Evolutionary conservation across 1,140 invertebrate genomes (phyloP).

Genomic region (Argopecten irradians): DNA sequence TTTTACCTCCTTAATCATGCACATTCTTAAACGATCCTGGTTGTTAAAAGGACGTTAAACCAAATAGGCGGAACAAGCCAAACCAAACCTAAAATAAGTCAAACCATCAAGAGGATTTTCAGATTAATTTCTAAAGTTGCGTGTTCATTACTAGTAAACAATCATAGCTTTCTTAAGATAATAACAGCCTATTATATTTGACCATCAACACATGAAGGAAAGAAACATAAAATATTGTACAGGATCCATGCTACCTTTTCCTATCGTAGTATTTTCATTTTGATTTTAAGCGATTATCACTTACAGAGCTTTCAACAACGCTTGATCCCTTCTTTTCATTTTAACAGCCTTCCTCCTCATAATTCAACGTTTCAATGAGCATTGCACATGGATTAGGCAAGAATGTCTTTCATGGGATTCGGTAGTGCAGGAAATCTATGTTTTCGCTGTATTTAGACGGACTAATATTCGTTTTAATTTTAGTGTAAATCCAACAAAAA

Average conservation of each 20-base stretch:
- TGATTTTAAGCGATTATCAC: not conserved
- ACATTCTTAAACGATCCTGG: too few relatives aligned
- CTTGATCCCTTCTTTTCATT: not conserved
- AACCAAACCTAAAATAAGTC: too few relatives aligned
- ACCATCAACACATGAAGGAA: too few relatives aligned
- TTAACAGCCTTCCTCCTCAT: not conserved
- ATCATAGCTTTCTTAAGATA: too few relatives aligned
- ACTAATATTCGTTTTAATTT: conserved; percentile 9
- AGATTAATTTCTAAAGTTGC: too few relatives aligned
- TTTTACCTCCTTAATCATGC: too few relatives aligned
- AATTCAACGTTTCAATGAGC: not conserved
- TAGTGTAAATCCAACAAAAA: conserved; percentile 22
- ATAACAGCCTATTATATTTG: too few relatives aligned
- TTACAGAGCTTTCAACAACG: not conserved
- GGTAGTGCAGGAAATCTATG: conserved; percentile 8
- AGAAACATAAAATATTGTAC: not conserved
- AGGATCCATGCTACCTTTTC: not conserved
- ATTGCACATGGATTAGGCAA: not conserved
- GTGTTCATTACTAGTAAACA: too few relatives aligned
- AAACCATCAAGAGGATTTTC: too few relatives aligned
- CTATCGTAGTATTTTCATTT: not conserved
- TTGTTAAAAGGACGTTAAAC: too few relatives aligned
- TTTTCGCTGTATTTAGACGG: conserved; percentile 14
- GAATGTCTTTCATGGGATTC: conserved; percentile 2
- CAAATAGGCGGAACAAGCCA: too few relatives aligned